A percentile compares a stretch with the other conserved stretches of the same genome.
These are phyloP conservation scores for Pteronura brasiliensis DNA, from an alignment of 2,113 vertebrate species.

Conservation along the genomic window DNA sequence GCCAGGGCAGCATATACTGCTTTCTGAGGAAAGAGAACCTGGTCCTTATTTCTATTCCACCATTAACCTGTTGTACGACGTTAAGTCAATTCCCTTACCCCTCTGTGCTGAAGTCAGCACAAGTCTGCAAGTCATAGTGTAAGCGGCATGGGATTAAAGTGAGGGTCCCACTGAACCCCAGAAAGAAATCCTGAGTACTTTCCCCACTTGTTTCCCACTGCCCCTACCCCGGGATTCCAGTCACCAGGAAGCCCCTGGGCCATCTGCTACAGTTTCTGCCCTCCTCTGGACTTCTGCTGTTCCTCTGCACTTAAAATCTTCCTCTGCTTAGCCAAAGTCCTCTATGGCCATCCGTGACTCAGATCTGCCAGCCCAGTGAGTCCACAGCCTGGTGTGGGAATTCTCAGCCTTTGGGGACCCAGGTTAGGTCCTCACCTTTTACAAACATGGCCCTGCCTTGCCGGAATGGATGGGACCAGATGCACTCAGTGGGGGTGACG, in stretches of 20 bases:
- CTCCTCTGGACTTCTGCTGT: neutral
- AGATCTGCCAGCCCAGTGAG: neutral
- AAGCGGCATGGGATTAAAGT: neutral
- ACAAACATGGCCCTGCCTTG: neutral
- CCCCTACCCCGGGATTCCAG: neutral
- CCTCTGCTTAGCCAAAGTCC: neutral
- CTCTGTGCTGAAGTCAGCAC: neutral
- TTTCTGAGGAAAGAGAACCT: neutral
- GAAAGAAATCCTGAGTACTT: neutral
- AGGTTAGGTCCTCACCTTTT: neutral
- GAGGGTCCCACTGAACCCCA: neutral
- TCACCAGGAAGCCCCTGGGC: neutral
- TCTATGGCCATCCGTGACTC: neutral
- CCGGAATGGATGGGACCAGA: accelerated
- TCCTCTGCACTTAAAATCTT: neutral
- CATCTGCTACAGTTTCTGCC: accelerated
- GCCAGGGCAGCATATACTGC: neutral
- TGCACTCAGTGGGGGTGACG: neutral
- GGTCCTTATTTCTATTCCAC: neutral
- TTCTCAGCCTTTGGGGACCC: neutral
- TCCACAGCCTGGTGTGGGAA: accelerated
- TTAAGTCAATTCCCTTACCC: constrained; percentile 24
- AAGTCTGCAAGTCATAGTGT: neutral
- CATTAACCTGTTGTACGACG: neutral
- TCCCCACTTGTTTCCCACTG: neutral